These are phyloP conservation scores for Neolamprologus falcicula DNA, from an alignment of 2,113 vertebrate species.

Conservation along the genomic window DNA sequence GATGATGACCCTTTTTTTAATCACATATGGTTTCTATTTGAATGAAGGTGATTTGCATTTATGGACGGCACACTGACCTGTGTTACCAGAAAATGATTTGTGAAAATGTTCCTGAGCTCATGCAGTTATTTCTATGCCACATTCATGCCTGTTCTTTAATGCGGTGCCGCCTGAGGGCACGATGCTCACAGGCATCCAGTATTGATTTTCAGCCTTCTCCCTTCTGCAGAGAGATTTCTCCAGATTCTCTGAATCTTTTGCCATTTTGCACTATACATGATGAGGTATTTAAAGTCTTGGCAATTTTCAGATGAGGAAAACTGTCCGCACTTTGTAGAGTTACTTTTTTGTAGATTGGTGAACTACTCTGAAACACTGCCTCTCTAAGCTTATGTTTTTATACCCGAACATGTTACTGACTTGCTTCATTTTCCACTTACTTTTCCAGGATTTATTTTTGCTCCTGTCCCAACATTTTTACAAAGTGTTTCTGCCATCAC, in stretches of 20 bases:
- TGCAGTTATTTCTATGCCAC: not conserved
- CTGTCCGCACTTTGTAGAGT: not conserved
- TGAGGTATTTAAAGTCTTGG: not conserved
- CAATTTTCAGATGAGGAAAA: not conserved
- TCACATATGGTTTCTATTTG: not conserved
- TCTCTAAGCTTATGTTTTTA: not conserved
- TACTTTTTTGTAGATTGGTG: not conserved
- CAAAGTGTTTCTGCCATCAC: not conserved
- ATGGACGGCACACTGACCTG: fast-evolving
- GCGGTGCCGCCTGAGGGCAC: fast-evolving
- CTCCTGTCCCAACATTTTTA: not conserved
- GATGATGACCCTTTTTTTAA: not conserved
- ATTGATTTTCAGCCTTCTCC: not conserved
- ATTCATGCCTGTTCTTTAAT: not conserved
- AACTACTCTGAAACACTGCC: not conserved
- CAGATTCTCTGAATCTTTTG: not conserved
- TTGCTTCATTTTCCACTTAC: not conserved
- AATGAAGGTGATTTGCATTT: not conserved
- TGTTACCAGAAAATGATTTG: not conserved
- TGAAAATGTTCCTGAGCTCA: not conserved
- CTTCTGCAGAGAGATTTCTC: not conserved
- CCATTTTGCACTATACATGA: not conserved
- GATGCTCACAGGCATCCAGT: not conserved
- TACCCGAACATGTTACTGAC: not conserved
- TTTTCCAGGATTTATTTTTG: not conserved